Conservation (phyloP, 2,113 vertebrate genomes). For the Tamias sibiricus region DNA sequence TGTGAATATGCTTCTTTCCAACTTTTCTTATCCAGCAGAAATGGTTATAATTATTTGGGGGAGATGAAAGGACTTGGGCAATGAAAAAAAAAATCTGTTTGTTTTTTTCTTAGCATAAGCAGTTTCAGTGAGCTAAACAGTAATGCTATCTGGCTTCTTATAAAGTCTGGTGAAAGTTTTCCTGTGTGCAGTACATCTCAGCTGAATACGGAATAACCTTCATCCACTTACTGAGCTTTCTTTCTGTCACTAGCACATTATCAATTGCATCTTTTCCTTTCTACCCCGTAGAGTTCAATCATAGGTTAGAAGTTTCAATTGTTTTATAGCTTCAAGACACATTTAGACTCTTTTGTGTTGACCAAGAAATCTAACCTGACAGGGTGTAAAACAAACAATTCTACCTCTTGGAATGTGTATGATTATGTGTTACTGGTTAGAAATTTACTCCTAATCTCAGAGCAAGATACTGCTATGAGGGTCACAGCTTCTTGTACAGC, state of each 20-base stretch:
- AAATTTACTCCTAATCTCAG: slow-evolving; percentile 40
- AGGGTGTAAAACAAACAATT: background rate
- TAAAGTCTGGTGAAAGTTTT: background rate
- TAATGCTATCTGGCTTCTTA: background rate
- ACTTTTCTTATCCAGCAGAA: background rate
- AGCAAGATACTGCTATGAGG: slow-evolving; percentile 7
- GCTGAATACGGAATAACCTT: background rate
- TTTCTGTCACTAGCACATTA: background rate
- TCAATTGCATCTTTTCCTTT: slow-evolving; percentile 14
- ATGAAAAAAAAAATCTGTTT: background rate
- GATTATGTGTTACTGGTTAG: slow-evolving; percentile 55
- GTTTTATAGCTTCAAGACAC: slow-evolving; percentile 56
- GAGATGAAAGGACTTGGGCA: background rate
- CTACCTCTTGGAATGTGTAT: background rate
- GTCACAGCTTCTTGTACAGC: slow-evolving; percentile 25
- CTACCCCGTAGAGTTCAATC: slow-evolving; percentile 59
- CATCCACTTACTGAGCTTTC: background rate
- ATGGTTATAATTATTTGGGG: background rate
- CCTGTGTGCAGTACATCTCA: background rate
- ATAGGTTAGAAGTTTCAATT: slow-evolving; percentile 70
- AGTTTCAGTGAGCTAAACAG: background rate
- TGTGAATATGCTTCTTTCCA: background rate
- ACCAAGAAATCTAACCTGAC: slow-evolving; percentile 64
- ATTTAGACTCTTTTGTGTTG: slow-evolving; percentile 25
- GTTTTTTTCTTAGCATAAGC: slow-evolving; percentile 5